Conservation (phyloP, 2,888 invertebrate species). For the Pegoplata infirma region DNA sequence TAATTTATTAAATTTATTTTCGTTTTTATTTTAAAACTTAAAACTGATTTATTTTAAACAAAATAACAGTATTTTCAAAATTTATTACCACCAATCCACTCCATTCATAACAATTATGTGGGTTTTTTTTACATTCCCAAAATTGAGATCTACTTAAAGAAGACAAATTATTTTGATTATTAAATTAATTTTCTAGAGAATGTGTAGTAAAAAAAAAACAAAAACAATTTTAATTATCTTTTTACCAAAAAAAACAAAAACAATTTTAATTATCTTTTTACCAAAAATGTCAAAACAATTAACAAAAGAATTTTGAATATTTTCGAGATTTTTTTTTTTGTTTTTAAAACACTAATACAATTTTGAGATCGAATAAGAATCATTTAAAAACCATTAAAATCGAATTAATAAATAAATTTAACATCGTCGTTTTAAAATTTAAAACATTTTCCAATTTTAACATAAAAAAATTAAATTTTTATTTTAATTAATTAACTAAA, state of each 20-base stretch:
- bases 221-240: neutral
- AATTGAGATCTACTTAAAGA: neutral
- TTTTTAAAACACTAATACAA: neutral
- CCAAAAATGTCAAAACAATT: neutral
- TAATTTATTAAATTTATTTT: neutral
- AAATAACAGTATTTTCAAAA: neutral
- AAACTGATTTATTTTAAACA: neutral
- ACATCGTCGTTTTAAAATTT: neutral
- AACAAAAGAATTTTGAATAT: neutral
- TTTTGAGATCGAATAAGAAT: neutral
- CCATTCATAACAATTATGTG: neutral
- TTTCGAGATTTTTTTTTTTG: too few species aligned
- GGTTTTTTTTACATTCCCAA: neutral
- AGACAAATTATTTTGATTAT: too few species aligned
- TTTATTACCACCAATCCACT: neutral
- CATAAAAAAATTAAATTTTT: conserved; percentile 10
- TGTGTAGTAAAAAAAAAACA: neutral
- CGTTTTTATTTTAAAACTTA: neutral
- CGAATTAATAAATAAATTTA: conserved; percentile 12
- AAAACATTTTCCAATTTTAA: conserved; percentile 7
- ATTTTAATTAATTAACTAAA: conserved; percentile 22
- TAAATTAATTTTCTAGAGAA: neutral
- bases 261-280: neutral
- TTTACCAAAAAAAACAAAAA: neutral
- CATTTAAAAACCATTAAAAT: conserved; percentile 23